Percentiles rank a stretch among this genome's conserved stretches.
phyloP scores from a whole-genome alignment of 2,888 invertebrate species.

The Polymixis lichenea region DNA sequence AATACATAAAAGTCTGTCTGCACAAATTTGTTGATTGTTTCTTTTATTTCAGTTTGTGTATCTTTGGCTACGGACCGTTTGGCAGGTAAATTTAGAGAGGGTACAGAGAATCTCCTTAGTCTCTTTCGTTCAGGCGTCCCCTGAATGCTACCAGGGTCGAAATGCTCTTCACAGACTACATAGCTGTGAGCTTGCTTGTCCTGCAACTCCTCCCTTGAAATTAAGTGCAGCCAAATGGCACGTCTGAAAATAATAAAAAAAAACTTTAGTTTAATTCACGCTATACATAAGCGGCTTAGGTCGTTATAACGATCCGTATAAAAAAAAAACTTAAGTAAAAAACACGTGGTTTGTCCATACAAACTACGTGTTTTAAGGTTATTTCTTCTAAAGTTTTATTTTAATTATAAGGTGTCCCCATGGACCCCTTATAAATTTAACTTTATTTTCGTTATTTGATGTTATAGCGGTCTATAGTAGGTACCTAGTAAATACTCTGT shows the following conservation, averaged over 20 bases:
- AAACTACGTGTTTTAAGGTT: no score
- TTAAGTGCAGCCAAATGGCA: constrained; percentile 49
- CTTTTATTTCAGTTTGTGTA: constrained; percentile 53
- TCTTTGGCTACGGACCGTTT: constrained; percentile 7
- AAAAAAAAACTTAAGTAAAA: no score
- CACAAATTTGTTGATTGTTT: constrained; percentile 34
- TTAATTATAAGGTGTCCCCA: no score
- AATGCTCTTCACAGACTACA: constrained; percentile 52
- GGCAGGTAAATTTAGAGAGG: constrained; percentile 38
- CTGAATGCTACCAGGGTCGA: constrained; percentile 41
- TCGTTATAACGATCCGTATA: background rate
- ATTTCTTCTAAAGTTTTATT: no score
- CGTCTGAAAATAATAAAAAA: constrained; percentile 50
- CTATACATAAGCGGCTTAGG: background rate
- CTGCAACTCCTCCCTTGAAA: constrained; percentile 50
- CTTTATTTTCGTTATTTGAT: no score
- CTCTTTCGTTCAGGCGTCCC: constrained; percentile 33
- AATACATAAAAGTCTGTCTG: constrained; percentile 54
- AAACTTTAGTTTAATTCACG: background rate
- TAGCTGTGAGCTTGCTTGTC: constrained; percentile 34
- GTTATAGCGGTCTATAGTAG: no score
- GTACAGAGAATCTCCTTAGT: constrained; percentile 29
- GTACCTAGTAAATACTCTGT: no score
- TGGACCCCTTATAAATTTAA: no score
- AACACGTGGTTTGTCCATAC: no score